Percentiles rank a stretch among this genome's conserved stretches.
Conservation (phyloP, 2,888 invertebrate genomes). For the Torymus tubicola region DNA sequence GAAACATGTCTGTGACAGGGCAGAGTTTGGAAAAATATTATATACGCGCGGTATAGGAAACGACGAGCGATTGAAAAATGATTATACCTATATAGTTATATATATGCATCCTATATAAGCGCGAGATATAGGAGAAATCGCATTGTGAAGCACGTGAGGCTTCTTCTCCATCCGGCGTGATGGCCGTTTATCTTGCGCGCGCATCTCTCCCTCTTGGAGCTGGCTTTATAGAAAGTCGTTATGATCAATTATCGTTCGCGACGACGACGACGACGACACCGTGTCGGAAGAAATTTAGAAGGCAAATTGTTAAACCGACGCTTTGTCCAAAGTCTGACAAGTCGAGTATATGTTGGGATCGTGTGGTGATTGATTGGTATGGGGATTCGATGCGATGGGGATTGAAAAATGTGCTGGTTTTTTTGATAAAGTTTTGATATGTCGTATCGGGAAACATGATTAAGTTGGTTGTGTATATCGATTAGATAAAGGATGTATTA, state of each 20-base stretch:
- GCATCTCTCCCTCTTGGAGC: constrained; percentile 36
- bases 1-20: too few relatives aligned
- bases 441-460: too few relatives aligned
- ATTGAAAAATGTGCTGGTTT: too few relatives aligned
- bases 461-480: too few relatives aligned
- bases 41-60: constrained; percentile 2
- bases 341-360: too few relatives aligned
- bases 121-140: constrained; percentile 40
- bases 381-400: too few relatives aligned
- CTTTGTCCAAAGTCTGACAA: too few relatives aligned
- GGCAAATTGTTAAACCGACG: constrained; percentile 41
- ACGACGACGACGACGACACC: constrained; percentile 16
- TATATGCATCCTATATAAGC: too few relatives aligned
- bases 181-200: constrained; percentile 44
- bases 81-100: constrained; percentile 10
- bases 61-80: constrained; percentile 50
- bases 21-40: not conserved
- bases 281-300: constrained; percentile 41
- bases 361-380: too few relatives aligned
- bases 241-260: constrained; percentile 49
- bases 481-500: too few relatives aligned
- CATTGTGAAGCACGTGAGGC: constrained; percentile 14
- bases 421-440: too few relatives aligned
- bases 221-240: constrained; percentile 50
- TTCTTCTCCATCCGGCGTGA: constrained; percentile 21